These are phyloP conservation scores for Latrodectus elegans DNA, from an alignment of 2,888 invertebrate genomes.

Conservation along the genomic window DNA sequence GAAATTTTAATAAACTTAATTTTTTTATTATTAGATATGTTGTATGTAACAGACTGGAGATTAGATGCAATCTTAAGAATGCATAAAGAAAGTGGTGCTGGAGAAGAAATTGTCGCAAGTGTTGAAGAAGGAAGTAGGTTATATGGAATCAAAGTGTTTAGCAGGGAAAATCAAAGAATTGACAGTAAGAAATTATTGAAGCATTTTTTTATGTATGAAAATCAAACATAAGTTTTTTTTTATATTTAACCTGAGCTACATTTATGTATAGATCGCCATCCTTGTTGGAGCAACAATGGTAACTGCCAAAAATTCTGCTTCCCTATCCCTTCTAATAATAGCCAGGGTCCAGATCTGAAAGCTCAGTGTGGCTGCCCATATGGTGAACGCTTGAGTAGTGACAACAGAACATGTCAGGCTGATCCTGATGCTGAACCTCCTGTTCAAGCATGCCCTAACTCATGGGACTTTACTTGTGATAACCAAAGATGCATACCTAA, in stretches of 20 bases:
- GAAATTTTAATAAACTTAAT: too few species aligned
- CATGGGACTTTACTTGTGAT: constrained; percentile 94
- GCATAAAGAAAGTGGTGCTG: constrained; percentile 90
- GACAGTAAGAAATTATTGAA: constrained; percentile 66
- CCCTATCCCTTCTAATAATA: constrained; percentile 83
- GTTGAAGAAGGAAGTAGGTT: constrained; percentile 92
- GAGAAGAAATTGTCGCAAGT: constrained; percentile 88
- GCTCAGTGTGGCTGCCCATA: constrained; percentile 93
- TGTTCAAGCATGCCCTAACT: constrained; percentile 89
- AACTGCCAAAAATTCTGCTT: constrained; percentile 97
- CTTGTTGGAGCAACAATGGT: constrained; percentile 89
- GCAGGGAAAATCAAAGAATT: constrained; percentile 72
- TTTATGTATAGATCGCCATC: constrained; percentile 79
- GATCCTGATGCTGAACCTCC: constrained; percentile 92
- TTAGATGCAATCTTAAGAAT: constrained; percentile 93
- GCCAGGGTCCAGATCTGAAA: constrained; percentile 75
- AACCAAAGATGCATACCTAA: constrained; percentile 94
- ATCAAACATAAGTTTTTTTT: too few species aligned
- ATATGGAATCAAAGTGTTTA: constrained; percentile 87
- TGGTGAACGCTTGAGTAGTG: constrained; percentile 87
- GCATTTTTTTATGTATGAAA: too few species aligned
- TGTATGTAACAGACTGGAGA: constrained; percentile 98
- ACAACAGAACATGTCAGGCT: constrained; percentile 80
- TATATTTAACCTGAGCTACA: too few species aligned
- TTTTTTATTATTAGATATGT: constrained; percentile 80